Evolutionary conservation across 1,140 invertebrate species (phyloP).

Genomic region (Carcinoscorpius rotundicauda): DNA sequence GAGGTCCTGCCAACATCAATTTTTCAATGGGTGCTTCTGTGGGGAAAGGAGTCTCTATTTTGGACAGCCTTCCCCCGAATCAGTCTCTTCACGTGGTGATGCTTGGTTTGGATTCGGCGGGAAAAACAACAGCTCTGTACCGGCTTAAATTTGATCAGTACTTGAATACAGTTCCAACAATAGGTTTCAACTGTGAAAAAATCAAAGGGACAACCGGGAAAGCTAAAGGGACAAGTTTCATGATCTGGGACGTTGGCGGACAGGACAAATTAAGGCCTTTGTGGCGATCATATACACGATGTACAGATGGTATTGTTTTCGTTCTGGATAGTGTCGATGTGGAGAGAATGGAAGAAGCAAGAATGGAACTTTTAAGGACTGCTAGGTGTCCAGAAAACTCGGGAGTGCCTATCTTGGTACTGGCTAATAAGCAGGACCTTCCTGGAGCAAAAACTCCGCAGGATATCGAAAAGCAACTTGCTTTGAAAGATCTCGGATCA

Average conservation of each 20-base stretch:
- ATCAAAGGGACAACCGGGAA: conserved; percentile 49
- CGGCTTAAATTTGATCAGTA: conserved; percentile 95
- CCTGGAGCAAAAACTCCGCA: conserved; percentile 73
- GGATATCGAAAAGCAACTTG: conserved; percentile 72
- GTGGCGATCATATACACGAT: conserved; percentile 81
- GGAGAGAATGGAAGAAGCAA: conserved; percentile 84
- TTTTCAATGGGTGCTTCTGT: conserved; percentile 30
- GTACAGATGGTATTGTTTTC: conserved; percentile 87
- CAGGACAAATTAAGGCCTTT: conserved; percentile 84
- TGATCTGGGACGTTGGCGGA: conserved; percentile 87
- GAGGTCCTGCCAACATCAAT: too few species aligned
- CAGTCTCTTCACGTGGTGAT: conserved; percentile 87
- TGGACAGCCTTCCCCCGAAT: conserved; percentile 49
- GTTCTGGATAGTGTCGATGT: conserved; percentile 80
- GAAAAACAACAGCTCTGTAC: conserved; percentile 93
- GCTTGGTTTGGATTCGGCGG: conserved; percentile 92
- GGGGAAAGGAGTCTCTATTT: conserved; percentile 37
- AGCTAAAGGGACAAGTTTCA: conserved; percentile 45
- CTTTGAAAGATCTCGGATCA: conserved; percentile 62
- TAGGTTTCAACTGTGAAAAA: conserved; percentile 97
- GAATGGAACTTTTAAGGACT: conserved; percentile 81
- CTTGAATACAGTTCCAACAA: conserved; percentile 91
- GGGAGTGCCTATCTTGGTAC: conserved; percentile 74
- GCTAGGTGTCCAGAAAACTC: conserved; percentile 75
- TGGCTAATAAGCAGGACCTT: conserved; percentile 89